Evolutionary conservation across 2,113 vertebrate genomes (phyloP).

Genomic region (Cranoglanis bouderius): DNA sequence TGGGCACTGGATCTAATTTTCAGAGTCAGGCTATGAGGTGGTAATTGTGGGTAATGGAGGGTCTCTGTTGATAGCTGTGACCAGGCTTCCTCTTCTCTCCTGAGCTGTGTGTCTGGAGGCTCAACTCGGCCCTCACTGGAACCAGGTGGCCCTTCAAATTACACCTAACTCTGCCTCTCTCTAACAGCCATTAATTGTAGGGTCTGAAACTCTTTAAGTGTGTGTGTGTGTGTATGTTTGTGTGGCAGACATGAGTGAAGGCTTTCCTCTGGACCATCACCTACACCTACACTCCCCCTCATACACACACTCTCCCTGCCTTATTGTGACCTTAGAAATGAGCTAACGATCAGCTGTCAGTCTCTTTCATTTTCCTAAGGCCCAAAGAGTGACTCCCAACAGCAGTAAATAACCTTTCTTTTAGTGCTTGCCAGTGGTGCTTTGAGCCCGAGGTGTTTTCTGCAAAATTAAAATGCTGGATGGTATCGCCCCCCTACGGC

Average conservation of each 20-base stretch:
- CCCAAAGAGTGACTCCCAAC: not conserved
- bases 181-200: slow-evolving; percentile 43
- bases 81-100: slow-evolving; percentile 14
- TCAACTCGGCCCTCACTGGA: slow-evolving; percentile 32
- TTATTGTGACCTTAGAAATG: slow-evolving; percentile 12
- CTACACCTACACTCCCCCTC: slow-evolving; percentile 1
- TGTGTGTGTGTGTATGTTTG: not conserved
- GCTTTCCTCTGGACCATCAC: not conserved
- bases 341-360: slow-evolving; percentile 21
- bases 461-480: not conserved
- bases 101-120: slow-evolving; percentile 30
- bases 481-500: slow-evolving; percentile 38
- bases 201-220: slow-evolving; percentile 24
- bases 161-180: slow-evolving; percentile 29
- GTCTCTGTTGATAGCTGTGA: not conserved
- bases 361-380: not conserved
- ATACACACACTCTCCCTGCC: slow-evolving; percentile 5
- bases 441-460: not conserved
- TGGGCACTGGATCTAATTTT: not conserved
- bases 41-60: slow-evolving; percentile 38
- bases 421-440: not conserved
- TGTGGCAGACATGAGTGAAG: not conserved
- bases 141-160: slow-evolving; percentile 47
- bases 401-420: not conserved
- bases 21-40: slow-evolving; percentile 12